Evolutionary conservation across 1,140 invertebrate species (phyloP).

Genomic region (Caenorhabditis latens): DNA sequence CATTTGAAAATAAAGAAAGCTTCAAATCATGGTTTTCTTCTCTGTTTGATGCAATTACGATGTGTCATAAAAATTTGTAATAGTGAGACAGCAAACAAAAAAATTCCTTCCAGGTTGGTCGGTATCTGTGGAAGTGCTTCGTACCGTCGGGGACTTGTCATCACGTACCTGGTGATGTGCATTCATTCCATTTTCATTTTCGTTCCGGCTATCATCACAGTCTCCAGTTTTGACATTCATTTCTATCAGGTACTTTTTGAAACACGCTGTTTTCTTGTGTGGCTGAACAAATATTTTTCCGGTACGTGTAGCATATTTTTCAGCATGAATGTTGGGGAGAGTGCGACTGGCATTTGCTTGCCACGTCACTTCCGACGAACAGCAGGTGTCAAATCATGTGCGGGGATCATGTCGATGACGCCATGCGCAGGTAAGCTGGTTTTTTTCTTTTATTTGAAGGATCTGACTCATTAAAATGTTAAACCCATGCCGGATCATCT

Average conservation of each 20-base stretch:
- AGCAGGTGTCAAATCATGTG: constrained; percentile 72
- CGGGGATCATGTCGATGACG: constrained; percentile 69
- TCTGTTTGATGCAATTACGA: not conserved
- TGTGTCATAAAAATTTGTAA: not conserved
- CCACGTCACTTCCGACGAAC: constrained; percentile 68
- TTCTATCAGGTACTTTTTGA: constrained; percentile 69
- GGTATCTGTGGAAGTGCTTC: constrained; percentile 71
- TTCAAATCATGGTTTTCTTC: constrained; percentile 17
- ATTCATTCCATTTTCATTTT: constrained; percentile 71
- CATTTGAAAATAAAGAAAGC: not conserved
- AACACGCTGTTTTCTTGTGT: not conserved
- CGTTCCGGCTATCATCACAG: constrained; percentile 71
- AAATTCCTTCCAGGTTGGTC: constrained; percentile 64
- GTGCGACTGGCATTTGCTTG: constrained; percentile 73
- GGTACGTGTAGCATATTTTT: constrained; percentile 29
- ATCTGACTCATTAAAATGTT: not conserved
- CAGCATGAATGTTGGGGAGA: constrained; percentile 72
- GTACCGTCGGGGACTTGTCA: constrained; percentile 71
- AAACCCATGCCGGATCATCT: not conserved
- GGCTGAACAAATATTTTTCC: not conserved
- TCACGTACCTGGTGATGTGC: constrained; percentile 71
- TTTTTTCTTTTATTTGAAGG: not conserved
- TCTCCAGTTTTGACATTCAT: constrained; percentile 72
- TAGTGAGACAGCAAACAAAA: not conserved
- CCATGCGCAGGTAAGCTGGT: constrained; percentile 64